Evolutionary conservation across 92 coral and sea anemone genomes (phyloP).

Genomic region (Umimayanthus chanpuru): DNA sequence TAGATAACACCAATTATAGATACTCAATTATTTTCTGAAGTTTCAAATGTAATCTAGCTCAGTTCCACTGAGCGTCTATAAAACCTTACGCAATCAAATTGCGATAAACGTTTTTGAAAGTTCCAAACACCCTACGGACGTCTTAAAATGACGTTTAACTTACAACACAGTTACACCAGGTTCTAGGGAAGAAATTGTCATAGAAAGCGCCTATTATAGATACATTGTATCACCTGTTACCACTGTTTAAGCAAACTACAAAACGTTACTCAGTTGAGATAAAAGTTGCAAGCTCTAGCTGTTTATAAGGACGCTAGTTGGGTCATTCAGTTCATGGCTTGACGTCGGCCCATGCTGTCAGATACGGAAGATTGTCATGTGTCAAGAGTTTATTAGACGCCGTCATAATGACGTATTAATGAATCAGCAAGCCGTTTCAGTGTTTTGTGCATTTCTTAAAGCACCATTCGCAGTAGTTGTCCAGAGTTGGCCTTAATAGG

Average conservation of each 20-base stretch:
- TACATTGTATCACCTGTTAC: background rate
- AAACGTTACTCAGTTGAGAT: background rate
- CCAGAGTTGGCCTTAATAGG: background rate
- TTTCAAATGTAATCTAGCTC: background rate
- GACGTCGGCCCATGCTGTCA: background rate
- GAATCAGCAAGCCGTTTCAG: background rate
- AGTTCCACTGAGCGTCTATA: background rate
- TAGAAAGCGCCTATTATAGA: background rate
- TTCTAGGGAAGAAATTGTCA: background rate
- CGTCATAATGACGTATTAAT: background rate
- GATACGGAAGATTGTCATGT: background rate
- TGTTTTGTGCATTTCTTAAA: background rate
- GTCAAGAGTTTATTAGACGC: background rate
- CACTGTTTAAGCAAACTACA: background rate
- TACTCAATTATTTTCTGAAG: too few species aligned
- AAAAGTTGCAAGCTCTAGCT: background rate
- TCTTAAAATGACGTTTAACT: conserved; percentile 4
- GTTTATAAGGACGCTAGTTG: background rate
- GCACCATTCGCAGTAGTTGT: conserved; percentile 13
- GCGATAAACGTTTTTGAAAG: background rate
- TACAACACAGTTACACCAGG: background rate
- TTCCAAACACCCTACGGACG: conserved; percentile 2
- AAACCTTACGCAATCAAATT: background rate
- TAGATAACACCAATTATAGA: background rate
- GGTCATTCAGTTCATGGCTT: background rate